phyloP scores from a whole-genome alignment of 2,797 vertebrate species.

The Coracias cyanogaster region DNA sequence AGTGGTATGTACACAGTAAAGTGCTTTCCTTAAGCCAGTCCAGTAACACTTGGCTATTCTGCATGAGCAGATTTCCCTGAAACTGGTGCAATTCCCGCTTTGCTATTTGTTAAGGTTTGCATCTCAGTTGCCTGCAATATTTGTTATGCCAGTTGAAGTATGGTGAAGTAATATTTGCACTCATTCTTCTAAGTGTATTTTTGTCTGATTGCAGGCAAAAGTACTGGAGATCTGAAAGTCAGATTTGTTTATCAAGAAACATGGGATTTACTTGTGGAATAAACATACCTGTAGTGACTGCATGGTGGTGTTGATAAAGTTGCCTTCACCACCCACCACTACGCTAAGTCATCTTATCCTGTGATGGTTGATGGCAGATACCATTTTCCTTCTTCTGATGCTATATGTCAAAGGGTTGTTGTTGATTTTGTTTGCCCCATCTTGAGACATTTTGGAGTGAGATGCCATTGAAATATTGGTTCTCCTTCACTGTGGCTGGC shows the following conservation, averaged over 20 bases:
- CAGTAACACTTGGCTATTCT: background rate
- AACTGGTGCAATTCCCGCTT: background rate
- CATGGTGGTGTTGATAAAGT: background rate
- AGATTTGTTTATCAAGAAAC: background rate
- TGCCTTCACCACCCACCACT: background rate
- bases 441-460: background rate
- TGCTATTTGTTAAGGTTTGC: background rate
- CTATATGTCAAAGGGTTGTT: background rate
- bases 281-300: background rate
- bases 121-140: background rate
- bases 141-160: background rate
- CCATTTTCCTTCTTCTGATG: background rate
- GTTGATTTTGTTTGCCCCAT: background rate
- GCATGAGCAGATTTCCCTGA: too few species aligned
- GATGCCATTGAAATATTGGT: background rate
- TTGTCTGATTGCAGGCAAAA: background rate
- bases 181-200: background rate
- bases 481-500: accelerated
- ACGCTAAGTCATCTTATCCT: background rate
- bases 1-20: background rate
- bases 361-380: background rate
- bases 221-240: background rate
- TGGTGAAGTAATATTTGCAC: background rate
- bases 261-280: background rate
- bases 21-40: background rate